Conservation (phyloP, 2,888 invertebrate genomes). For the Deladenus siricidicola region DNA sequence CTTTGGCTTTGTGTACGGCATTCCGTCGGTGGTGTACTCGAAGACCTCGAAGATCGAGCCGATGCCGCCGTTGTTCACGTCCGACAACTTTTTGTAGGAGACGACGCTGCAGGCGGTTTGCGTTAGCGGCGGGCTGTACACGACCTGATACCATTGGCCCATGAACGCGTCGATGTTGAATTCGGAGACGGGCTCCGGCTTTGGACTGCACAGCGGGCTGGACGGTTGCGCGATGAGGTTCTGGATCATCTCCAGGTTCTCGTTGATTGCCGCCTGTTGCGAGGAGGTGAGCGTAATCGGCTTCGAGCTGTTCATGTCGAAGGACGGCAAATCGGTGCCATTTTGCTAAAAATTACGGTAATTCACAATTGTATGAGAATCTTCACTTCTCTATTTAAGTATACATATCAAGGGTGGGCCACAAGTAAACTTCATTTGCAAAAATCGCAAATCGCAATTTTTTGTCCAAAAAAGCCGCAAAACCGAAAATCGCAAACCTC, state of each 20-base stretch:
- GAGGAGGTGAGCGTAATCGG: conserved; percentile 36
- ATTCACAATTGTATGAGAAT: no score
- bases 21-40: conserved; percentile 54
- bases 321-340: conserved; percentile 14
- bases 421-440: no score
- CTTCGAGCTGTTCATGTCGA: conserved; percentile 24
- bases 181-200: conserved; percentile 49
- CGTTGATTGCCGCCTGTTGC: conserved; percentile 48
- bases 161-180: conserved; percentile 50
- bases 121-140: conserved; percentile 52
- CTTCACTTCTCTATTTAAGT: no score
- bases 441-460: no score
- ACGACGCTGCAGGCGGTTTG: conserved; percentile 52
- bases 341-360: conserved; percentile 27
- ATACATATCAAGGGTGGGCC: no score
- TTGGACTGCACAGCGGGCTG: conserved; percentile 51
- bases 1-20: conserved; percentile 51
- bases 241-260: conserved; percentile 53
- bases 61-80: conserved; percentile 45
- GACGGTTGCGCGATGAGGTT: conserved; percentile 52
- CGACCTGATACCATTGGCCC: conserved; percentile 37
- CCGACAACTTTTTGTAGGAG: conserved; percentile 51
- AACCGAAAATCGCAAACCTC: no score
- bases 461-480: no score
- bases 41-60: conserved; percentile 52